Conservation (phyloP, 2,797 vertebrate genomes). For the Cyclura pinguis region DNA sequence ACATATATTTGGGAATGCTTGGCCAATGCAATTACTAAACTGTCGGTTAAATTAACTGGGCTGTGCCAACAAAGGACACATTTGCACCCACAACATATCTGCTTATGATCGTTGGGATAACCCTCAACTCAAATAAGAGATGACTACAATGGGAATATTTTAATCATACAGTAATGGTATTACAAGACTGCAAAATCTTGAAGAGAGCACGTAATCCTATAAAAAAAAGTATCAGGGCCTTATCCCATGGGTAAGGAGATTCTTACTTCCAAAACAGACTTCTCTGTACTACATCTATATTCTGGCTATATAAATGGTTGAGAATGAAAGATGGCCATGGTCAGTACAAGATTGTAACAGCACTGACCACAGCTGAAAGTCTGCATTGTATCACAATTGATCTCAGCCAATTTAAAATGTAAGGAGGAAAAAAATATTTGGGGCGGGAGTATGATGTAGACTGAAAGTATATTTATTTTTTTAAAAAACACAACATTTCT, state of each 20-base stretch:
- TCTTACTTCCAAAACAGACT: background rate
- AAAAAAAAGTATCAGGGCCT: background rate
- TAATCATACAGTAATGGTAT: background rate
- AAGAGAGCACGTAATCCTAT: background rate
- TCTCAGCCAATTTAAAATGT: background rate
- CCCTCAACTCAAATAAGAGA: background rate
- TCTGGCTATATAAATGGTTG: background rate
- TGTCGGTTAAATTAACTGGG: constrained; percentile 34
- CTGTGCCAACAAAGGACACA: constrained; percentile 19
- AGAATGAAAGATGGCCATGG: background rate
- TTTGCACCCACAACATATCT: background rate
- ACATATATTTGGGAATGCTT: constrained; percentile 72
- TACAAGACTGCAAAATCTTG: background rate
- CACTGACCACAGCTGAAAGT: background rate
- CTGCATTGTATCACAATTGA: background rate
- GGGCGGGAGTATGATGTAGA: background rate
- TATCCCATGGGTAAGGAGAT: background rate
- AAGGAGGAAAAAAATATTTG: constrained; percentile 1
- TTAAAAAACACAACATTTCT: background rate
- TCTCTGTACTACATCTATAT: background rate
- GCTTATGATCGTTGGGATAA: background rate
- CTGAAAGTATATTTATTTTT: background rate
- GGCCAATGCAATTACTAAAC: constrained; percentile 63
- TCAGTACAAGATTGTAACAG: background rate
- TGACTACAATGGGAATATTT: background rate